A percentile compares a stretch with the other conserved stretches of the same genome.
phyloP scores from a whole-genome alignment of 2,113 vertebrate species.

The Corythornis vintsioides region DNA sequence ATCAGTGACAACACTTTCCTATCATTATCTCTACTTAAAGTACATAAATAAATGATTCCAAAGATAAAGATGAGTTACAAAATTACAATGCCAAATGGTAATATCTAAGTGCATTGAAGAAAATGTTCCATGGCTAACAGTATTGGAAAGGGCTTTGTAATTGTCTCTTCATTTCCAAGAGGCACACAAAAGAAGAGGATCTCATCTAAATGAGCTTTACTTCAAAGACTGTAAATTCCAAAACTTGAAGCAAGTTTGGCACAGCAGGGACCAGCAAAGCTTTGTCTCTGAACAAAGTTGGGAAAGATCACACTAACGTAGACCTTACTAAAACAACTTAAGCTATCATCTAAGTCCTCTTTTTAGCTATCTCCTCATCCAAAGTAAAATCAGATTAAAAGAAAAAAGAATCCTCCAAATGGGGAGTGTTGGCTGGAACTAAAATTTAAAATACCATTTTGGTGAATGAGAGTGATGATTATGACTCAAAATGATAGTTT shows the following conservation, averaged over 20 bases:
- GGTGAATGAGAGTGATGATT: not conserved
- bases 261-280: slow-evolving; percentile 28
- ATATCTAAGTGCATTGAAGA: not conserved
- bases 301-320: slow-evolving; percentile 39
- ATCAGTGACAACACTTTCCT: not conserved
- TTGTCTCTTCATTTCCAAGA: slow-evolving; percentile 29
- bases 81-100: slow-evolving; percentile 5
- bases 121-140: slow-evolving; percentile 19
- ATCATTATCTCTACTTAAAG: slow-evolving; percentile 6
- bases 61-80: slow-evolving; percentile 19
- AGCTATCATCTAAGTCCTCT: slow-evolving; percentile 36
- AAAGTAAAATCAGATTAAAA: slow-evolving; percentile 52
- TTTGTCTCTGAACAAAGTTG: slow-evolving; percentile 28
- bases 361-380: slow-evolving; percentile 37
- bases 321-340: slow-evolving; percentile 48
- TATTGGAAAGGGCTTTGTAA: slow-evolving; percentile 59
- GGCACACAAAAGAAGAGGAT: not conserved
- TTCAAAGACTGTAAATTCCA: slow-evolving; percentile 23
- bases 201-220: not conserved
- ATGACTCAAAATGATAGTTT: not conserved
- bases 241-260: slow-evolving; percentile 41
- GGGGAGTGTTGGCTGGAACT: slow-evolving; percentile 45
- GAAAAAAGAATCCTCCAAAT: slow-evolving; percentile 29
- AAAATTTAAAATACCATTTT: slow-evolving; percentile 44
- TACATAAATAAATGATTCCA: slow-evolving; percentile 28